phyloP scores from a whole-genome alignment of 2,113 vertebrate genomes.

The Rhea pennata region DNA sequence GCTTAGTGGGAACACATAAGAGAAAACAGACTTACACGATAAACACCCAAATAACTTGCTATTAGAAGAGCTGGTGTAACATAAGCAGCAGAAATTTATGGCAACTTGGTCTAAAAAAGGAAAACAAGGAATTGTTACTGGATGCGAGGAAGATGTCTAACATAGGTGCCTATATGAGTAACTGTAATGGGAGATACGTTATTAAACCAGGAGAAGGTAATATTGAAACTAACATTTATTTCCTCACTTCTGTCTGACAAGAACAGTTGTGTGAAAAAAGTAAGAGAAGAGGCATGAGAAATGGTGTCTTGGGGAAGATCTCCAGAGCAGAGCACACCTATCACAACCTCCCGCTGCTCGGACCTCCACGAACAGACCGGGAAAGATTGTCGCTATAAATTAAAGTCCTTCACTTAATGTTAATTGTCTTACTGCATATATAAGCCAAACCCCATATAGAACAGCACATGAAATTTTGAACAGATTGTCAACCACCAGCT shows the following conservation, averaged over 20 bases:
- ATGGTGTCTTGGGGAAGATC: not conserved
- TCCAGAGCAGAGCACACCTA: not conserved
- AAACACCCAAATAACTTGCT: not conserved
- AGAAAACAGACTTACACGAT: not conserved
- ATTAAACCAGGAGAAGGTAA: not conserved
- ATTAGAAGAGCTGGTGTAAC: not conserved
- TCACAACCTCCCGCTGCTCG: not conserved
- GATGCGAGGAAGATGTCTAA: not conserved
- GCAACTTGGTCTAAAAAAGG: not conserved
- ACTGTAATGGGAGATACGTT: not conserved
- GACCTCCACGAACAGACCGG: not conserved
- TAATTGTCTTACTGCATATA: not conserved
- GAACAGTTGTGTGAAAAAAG: not conserved
- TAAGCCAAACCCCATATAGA: not conserved
- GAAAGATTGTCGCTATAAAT: fast-evolving
- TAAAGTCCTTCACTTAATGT: not conserved
- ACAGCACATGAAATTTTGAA: not conserved
- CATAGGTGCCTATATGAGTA: not conserved
- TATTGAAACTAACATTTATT: not conserved
- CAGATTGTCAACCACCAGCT: too few relatives aligned
- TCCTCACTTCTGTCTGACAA: not conserved
- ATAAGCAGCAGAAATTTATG: not conserved
- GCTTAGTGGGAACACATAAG: fast-evolving
- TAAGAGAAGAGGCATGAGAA: not conserved
- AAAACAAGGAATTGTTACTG: too few relatives aligned